Evolutionary conservation across 23 tunicate genomes (phyloP), one percentile per base, ranked within the genome.

Genomic region (Halocynthia aurantium): DNA sequence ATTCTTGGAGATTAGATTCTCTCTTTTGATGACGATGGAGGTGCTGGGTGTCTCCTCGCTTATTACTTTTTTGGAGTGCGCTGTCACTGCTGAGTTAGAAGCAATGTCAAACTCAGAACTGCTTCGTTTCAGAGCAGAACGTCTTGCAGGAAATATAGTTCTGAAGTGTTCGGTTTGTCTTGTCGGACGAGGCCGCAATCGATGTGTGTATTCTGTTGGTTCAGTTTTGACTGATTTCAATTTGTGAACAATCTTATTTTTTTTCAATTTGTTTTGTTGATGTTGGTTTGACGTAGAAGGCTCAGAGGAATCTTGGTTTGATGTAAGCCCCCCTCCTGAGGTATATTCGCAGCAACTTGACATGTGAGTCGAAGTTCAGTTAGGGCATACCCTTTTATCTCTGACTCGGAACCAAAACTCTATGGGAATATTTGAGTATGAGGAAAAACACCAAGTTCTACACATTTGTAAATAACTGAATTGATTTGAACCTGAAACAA

Each of bases 151-250:
- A 31, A 31, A 31, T 31, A 31, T 31, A 52, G 57, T 84, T 81
- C 80, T 69, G 69, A 57, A 89, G 62, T 84, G 76, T 52, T 84
- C 88, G 15, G 96, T 89, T 61, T 89, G 96, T n/a, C 85, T 76
- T 0, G 96, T 89, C 13, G 96, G 96, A 52, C 96, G 61, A 7
- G 96, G 96, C 70, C 96, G 57, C 52, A 89, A 77, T 55, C 85
- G 69, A 31, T 69, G 57, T 15, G 53, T 76, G 73, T 89, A 89
- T 67, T 52, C 22, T 53, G 19, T 53, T 0, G 78, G 12, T 54
- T 74, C 78, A 12, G 78, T 13, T 9, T 9, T 40, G n/a, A 55
- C n/a, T 9, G 53, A 10, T 20, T 70, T 62, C 13, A n/a, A 67
- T 15, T 67, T 22, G 40, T 72, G 72, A 9, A 74, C 78, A 7